Conservation (phyloP, 2,888 invertebrate species). For the Chrysodeixis includens region DNA sequence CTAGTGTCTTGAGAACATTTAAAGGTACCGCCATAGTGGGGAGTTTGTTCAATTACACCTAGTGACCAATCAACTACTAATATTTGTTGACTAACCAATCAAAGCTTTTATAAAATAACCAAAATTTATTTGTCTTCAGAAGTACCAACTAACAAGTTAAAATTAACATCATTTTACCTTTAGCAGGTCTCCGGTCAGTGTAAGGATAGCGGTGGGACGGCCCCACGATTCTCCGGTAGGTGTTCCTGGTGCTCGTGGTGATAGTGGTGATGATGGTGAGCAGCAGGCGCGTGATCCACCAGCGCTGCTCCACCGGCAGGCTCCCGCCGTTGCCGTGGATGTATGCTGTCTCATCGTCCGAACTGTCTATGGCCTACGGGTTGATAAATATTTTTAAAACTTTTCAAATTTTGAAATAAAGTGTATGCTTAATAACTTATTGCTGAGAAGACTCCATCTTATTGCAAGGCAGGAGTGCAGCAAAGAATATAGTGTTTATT, state of each 20-base stretch:
- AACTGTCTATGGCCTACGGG: constrained; percentile 78
- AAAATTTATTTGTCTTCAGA: background rate
- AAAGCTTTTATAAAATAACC: no score
- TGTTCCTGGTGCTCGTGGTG: constrained; percentile 64
- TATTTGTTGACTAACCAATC: background rate
- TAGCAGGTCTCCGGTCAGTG: constrained; percentile 74
- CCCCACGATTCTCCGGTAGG: constrained; percentile 75
- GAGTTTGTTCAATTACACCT: no score
- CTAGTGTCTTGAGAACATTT: no score
- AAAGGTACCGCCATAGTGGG: no score
- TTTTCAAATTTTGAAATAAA: no score
- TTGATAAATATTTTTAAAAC: constrained; percentile 1
- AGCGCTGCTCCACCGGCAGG: constrained; percentile 68
- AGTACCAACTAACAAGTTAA: background rate
- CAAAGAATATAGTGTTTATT: no score
- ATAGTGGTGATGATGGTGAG: constrained; percentile 71
- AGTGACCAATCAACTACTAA: no score
- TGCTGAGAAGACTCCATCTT: no score
- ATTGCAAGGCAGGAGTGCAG: no score
- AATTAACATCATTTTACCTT: constrained; percentile 62
- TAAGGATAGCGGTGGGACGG: constrained; percentile 82
- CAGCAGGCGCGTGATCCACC: constrained; percentile 80
- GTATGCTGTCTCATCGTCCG: constrained; percentile 79
- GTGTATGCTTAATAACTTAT: no score
- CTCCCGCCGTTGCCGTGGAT: constrained; percentile 64